Conservation (phyloP, 2,888 invertebrate genomes). For the Vanessa cardui region DNA sequence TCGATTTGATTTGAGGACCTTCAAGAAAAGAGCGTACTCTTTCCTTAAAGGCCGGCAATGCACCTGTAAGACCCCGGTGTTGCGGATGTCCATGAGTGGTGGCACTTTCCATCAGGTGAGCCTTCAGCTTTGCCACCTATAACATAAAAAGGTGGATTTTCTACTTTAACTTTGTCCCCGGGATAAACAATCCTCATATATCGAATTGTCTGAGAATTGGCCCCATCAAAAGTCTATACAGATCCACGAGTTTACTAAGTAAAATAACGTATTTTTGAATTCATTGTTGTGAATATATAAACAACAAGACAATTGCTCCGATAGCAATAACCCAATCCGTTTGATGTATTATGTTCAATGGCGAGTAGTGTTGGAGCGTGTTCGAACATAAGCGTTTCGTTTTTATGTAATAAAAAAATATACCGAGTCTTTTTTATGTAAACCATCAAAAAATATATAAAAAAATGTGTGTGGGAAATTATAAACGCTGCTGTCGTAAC, state of each 20-base stretch:
- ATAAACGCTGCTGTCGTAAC: too few relatives aligned
- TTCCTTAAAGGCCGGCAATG: too few relatives aligned
- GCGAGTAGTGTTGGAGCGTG: neutral
- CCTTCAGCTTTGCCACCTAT: too few relatives aligned
- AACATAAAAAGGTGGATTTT: constrained; percentile 49
- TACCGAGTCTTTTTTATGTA: neutral
- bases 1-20: too few relatives aligned
- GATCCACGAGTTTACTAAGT: constrained; percentile 61
- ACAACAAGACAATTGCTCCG: neutral
- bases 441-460: too few relatives aligned
- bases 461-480: too few relatives aligned
- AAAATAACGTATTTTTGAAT: constrained; percentile 38
- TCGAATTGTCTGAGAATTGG: constrained; percentile 58
- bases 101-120: too few relatives aligned
- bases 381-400: neutral
- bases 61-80: too few relatives aligned
- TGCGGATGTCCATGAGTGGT: too few relatives aligned
- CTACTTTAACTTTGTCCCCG: constrained; percentile 46
- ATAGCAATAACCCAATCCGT: neutral
- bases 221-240: constrained; percentile 60
- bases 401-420: neutral
- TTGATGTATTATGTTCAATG: neutral
- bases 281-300: neutral
- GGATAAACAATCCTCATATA: constrained; percentile 64
- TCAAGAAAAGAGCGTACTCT: too few relatives aligned